These are phyloP conservation scores for Syngnathus floridae DNA, from an alignment of 2,113 vertebrate genomes.

Conservation along the genomic window DNA sequence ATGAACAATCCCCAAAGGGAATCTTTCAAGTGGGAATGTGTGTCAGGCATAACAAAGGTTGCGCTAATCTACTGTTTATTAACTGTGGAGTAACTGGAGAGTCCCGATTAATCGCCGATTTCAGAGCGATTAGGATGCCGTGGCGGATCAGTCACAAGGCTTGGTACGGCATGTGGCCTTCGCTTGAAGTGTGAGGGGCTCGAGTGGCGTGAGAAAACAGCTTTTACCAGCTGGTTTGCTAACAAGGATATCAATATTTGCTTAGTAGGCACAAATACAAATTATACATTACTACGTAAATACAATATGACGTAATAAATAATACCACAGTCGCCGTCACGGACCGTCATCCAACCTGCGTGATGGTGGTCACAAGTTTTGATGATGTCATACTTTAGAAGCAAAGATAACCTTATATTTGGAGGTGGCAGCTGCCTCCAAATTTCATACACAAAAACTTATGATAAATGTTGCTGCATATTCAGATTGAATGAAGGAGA, in stretches of 20 bases:
- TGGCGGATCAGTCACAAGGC: slow-evolving; percentile 68
- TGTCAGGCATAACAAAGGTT: slow-evolving; percentile 83
- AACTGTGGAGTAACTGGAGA: slow-evolving; percentile 88
- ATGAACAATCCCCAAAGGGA: slow-evolving; percentile 65
- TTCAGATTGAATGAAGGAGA: too few species aligned
- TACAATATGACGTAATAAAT: too few species aligned
- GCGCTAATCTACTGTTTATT: slow-evolving; percentile 92
- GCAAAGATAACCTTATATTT: too few species aligned
- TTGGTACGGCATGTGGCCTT: slow-evolving; percentile 67
- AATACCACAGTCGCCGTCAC: too few species aligned
- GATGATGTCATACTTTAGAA: too few species aligned
- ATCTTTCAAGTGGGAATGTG: slow-evolving; percentile 80
- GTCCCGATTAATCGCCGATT: slow-evolving; percentile 94
- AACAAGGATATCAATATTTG: slow-evolving; percentile 55
- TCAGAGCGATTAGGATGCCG: slow-evolving; percentile 69
- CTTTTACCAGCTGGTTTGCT: slow-evolving; percentile 3
- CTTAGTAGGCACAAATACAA: slow-evolving; percentile 16
- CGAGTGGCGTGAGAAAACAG: slow-evolving; percentile 44
- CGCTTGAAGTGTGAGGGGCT: slow-evolving; percentile 69
- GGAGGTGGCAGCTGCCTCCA: too few species aligned
- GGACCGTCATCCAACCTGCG: too few species aligned
- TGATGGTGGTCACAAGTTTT: too few species aligned
- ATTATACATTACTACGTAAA: too few species aligned
- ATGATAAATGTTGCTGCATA: too few species aligned
- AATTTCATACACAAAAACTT: too few species aligned